These are phyloP conservation scores for Agelas oroides DNA, from an alignment of 37 sponge, comb jelly and placozoan genomes.

Conservation along the genomic window DNA sequence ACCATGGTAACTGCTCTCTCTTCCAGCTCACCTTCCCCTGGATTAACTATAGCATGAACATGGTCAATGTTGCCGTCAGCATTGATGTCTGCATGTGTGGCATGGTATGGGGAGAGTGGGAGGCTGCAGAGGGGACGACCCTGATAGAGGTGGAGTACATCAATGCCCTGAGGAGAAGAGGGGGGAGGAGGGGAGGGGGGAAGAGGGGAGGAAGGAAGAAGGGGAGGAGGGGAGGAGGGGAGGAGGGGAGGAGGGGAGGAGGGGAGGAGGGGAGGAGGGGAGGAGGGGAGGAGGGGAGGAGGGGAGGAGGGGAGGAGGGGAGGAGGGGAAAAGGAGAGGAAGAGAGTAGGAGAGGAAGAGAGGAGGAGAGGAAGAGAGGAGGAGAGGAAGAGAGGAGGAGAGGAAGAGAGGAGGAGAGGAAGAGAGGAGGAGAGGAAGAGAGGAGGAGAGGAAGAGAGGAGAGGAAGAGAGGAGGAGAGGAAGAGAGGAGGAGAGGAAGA, in stretches of 20 bases:
- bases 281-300: background rate
- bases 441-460: too few species aligned
- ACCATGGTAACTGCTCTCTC: too few species aligned
- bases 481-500: too few species aligned
- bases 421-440: too few species aligned
- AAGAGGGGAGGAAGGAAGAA: background rate
- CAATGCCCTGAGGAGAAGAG: constrained; percentile 49
- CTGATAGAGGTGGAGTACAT: constrained; percentile 77
- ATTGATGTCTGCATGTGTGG: constrained; percentile 82
- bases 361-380: too few species aligned
- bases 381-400: too few species aligned
- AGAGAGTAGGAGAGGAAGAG: background rate
- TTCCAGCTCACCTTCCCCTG: constrained; percentile 61
- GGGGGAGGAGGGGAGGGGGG: constrained; percentile 8
- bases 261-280: background rate
- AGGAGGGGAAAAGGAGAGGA: too few species aligned
- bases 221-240: background rate
- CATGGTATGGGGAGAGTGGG: constrained; percentile 72
- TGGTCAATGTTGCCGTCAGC: constrained; percentile 85
- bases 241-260: background rate
- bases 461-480: too few species aligned
- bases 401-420: too few species aligned
- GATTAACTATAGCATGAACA: constrained; percentile 63
- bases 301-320: background rate
- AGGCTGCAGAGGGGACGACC: constrained; percentile 85